phyloP scores from a whole-genome alignment of 2,113 vertebrate genomes.

The Cephalopterus ornatus region DNA sequence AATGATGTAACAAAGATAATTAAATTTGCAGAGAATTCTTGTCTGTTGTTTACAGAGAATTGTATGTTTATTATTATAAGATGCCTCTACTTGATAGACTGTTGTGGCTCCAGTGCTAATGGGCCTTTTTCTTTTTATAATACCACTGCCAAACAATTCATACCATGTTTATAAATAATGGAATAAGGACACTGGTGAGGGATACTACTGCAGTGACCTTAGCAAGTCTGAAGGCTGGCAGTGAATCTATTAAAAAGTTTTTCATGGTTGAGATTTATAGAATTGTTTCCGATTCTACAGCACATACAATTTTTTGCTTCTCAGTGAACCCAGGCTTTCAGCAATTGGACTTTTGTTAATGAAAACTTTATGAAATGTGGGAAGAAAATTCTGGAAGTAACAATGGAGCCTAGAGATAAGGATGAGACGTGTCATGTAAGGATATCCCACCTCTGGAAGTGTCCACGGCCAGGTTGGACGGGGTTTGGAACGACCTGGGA shows the following conservation, averaged over 20 bases:
- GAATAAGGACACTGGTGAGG: neutral
- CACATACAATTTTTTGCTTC: neutral
- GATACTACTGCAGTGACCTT: neutral
- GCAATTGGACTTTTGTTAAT: rapidly evolving
- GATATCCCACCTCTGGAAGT: neutral
- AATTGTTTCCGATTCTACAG: neutral
- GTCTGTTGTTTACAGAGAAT: neutral
- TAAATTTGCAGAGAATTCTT: neutral
- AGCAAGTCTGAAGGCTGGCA: neutral
- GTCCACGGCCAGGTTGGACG: rapidly evolving
- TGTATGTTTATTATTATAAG: neutral
- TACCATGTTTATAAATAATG: neutral
- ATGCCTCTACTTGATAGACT: neutral
- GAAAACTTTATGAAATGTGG: neutral
- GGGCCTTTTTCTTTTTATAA: neutral
- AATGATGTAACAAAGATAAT: neutral
- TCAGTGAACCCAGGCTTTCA: neutral
- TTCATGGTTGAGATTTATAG: neutral
- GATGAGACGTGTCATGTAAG: rapidly evolving
- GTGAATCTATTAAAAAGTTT: neutral
- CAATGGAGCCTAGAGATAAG: neutral
- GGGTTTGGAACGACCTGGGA: neutral
- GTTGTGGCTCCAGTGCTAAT: neutral
- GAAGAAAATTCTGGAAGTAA: neutral
- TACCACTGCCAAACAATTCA: neutral